A percentile compares a stretch with the other conserved stretches of the same genome.
Conservation (phyloP, 2,888 invertebrate species). For the Thymelicus sylvestris region DNA sequence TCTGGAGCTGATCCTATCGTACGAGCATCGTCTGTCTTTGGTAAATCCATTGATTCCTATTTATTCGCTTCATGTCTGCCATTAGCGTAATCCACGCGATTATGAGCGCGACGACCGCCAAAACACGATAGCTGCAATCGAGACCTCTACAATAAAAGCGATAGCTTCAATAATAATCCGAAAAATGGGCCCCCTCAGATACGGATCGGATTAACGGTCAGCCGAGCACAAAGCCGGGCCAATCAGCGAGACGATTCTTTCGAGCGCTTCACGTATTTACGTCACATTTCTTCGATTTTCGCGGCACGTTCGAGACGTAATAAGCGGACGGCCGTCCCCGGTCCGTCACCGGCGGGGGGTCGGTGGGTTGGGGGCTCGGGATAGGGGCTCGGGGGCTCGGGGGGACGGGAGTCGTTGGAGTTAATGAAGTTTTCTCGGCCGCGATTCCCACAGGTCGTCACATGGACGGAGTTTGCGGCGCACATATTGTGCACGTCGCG, state of each 20-base stretch:
- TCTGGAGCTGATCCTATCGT: conserved; percentile 33
- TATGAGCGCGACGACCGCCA: conserved; percentile 45
- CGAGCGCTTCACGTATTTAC: conserved; percentile 75
- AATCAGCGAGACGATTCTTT: conserved; percentile 79
- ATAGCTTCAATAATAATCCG: conserved; percentile 76
- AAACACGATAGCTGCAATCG: conserved; percentile 49
- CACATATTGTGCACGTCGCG: conserved; percentile 82
- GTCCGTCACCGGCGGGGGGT: conserved; percentile 60
- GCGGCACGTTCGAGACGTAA: conserved; percentile 83
- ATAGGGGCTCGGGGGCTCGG: conserved; percentile 10
- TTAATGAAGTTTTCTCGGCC: conserved; percentile 85
- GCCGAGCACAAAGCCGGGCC: conserved; percentile 75
- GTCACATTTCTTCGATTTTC: conserved; percentile 84
- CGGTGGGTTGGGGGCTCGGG: conserved; percentile 39
- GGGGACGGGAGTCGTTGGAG: conserved; percentile 70
- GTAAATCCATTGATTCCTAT: conserved; percentile 38
- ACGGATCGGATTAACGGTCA: conserved; percentile 82
- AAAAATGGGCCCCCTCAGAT: conserved; percentile 64
- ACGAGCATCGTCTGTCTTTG: conserved; percentile 35
- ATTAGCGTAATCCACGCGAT: conserved; percentile 43
- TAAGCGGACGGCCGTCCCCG: conserved; percentile 76
- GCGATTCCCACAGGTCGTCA: conserved; percentile 85
- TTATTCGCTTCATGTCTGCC: conserved; percentile 36
- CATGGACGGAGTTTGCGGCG: conserved; percentile 77
- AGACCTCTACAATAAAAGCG: conserved; percentile 60